A percentile compares a stretch with the other conserved stretches of the same genome.
Conservation (phyloP, 2,888 invertebrate genomes). For the Hirtodrosophila cameraria region DNA sequence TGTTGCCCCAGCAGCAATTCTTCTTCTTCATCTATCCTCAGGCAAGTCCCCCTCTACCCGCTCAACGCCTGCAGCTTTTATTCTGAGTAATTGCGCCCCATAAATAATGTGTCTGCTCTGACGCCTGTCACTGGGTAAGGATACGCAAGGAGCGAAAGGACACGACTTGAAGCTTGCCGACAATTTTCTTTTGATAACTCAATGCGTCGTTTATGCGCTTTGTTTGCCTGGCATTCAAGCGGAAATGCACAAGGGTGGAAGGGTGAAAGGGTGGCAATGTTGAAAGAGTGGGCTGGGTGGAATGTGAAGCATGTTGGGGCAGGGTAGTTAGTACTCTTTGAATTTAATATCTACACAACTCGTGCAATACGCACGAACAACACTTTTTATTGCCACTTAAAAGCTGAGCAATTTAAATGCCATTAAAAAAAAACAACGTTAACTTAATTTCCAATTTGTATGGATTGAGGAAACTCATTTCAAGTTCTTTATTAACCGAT, state of each 20-base stretch:
- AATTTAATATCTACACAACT: conserved; percentile 35
- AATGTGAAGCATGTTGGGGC: too few species aligned
- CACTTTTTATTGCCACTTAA: conserved; percentile 59
- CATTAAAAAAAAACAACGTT: conserved; percentile 44
- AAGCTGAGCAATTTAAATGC: conserved; percentile 47
- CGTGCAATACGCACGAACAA: conserved; percentile 54
- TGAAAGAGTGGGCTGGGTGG: too few species aligned
- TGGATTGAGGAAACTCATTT: conserved; percentile 7
- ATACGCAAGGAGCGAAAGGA: neutral
- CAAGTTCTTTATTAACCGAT: conserved; percentile 3
- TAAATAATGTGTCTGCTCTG: conserved; percentile 66
- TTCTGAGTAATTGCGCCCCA: conserved; percentile 59
- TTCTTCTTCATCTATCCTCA: conserved; percentile 1
- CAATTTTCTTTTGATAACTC: conserved; percentile 66
- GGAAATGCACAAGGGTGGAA: conserved; percentile 50
- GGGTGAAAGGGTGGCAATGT: neutral
- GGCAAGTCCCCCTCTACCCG: neutral
- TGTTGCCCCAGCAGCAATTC: neutral
- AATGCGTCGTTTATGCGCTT: conserved; percentile 72
- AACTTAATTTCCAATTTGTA: conserved; percentile 44
- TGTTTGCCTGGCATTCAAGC: conserved; percentile 65
- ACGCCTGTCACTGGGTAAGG: conserved; percentile 47
- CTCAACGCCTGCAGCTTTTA: neutral
- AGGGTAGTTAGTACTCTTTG: neutral
- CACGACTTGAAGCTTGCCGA: conserved; percentile 41